Base-by-base conservation (phyloP, 2,888 invertebrate species). In the Notodonta ziczac region DNA sequence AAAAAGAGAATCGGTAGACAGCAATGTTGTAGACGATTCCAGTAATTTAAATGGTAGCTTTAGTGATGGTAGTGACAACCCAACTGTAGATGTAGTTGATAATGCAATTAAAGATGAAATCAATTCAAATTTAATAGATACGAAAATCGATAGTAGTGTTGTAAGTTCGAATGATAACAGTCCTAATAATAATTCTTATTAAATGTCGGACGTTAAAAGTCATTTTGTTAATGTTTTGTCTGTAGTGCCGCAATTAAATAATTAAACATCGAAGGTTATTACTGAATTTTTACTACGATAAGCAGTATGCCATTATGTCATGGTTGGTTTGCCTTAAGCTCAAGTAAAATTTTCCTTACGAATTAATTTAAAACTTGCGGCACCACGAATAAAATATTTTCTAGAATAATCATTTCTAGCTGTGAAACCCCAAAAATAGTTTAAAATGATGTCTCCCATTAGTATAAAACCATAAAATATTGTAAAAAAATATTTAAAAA, bases 171-270 rank as follows among this genome's bases (percentile, higher is more conserved):
- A 87, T 72, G 86, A 91, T 71, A 82, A 88, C 67, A 91, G 90
- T 83, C 91, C 92, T 61, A 93, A 93, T 80, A 93, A 92, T 72
- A 93, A 93, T 82, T 89, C 91, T 67, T 86, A 86, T 82, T 92
- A 77, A 85, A 66, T 73, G 62, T 75, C 71, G 56, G 66, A 62
- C 76, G 66, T 79, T 73, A 74, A 73, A 66, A 62, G 61, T 56
- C 24, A 56, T 56, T 7, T 42, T 7, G 56, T 5, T 14, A 44
- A 44, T 56, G 58, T 65, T 42, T 12, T 46, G 46, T 46, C 46
- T n/a, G 12, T 13, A 46, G 46, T 44, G 3, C 12, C 44, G 24
- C 24, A 24, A 24, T 24, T 24, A 24, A 24, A 24, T 24, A 24
- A 1, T 24, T 24, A 2, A 24, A 24, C 2, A 24, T 13, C 44